Evolutionary conservation across 1,140 invertebrate genomes (phyloP).

Genomic region (Aphaenogaster floridana): DNA sequence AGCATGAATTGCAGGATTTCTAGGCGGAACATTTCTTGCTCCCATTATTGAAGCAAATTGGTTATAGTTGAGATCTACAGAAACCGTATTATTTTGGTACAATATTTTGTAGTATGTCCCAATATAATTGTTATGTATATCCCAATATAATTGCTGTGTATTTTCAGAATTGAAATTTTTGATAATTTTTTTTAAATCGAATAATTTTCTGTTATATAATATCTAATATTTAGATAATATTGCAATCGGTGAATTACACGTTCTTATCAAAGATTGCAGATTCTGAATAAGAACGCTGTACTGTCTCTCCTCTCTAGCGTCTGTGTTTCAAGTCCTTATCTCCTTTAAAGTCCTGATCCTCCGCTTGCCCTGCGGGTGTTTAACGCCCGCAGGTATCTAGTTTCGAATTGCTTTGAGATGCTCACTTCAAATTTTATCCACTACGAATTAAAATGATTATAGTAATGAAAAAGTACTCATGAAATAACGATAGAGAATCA

Average conservation of each 20-base stretch:
- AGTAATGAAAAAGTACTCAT: not conserved
- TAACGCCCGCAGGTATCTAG: conserved; percentile 64
- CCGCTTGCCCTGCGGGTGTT: conserved; percentile 37
- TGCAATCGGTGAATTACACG: conserved; percentile 72
- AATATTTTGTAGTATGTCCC: not conserved
- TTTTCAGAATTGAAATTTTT: not conserved
- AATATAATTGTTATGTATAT: not conserved
- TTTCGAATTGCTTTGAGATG: conserved; percentile 70
- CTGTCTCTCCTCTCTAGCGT: conserved; percentile 34
- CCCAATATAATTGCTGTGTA: not conserved
- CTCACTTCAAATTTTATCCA: conserved; percentile 21
- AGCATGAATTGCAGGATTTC: conserved; percentile 55
- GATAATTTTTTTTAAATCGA: not conserved
- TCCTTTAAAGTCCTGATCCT: conserved; percentile 64
- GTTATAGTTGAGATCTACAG: not conserved
- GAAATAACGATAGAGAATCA: not conserved
- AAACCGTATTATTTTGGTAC: conserved; percentile 17
- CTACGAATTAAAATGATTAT: not conserved
- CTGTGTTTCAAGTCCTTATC: conserved; percentile 66
- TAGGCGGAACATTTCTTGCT: conserved; percentile 30
- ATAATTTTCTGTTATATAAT: not conserved
- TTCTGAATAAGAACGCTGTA: conserved; percentile 12
- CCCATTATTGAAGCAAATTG: conserved; percentile 27
- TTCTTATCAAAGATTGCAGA: conserved; percentile 70
- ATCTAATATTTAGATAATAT: not conserved